Conservation (phyloP, 2,113 vertebrate species). For the Sitta europaea region DNA sequence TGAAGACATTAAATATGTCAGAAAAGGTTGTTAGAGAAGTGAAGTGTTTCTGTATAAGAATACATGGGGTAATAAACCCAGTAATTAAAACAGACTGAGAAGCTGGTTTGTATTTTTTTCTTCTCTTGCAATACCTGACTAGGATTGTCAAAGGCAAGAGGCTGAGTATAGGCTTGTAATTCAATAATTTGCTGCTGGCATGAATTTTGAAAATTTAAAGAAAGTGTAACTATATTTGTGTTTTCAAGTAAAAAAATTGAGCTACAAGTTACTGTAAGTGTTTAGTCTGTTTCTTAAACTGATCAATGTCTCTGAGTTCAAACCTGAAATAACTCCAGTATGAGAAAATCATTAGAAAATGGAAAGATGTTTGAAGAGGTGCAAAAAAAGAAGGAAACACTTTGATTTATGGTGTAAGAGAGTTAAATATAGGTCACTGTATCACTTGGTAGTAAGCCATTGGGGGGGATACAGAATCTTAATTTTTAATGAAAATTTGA, state of each 20-base stretch:
- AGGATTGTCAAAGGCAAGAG: not conserved
- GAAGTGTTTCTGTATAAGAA: not conserved
- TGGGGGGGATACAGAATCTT: not conserved
- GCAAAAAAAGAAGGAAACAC: not conserved
- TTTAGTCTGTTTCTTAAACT: not conserved
- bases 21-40: not conserved
- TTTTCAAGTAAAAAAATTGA: not conserved
- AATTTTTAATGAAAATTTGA: not conserved
- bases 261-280: not conserved
- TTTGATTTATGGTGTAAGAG: not conserved
- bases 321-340: not conserved
- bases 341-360: not conserved
- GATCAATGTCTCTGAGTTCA: not conserved
- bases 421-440: not conserved
- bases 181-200: not conserved
- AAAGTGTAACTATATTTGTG: not conserved
- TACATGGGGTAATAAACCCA: not conserved
- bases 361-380: not conserved
- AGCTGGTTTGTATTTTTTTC: not conserved
- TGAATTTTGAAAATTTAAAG: not conserved
- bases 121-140: not conserved
- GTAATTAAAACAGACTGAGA: not conserved
- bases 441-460: not conserved
- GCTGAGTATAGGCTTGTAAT: not conserved
- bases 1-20: not conserved